Conservation (phyloP, 2,797 vertebrate species). For the Pseudochirops cupreus region DNA sequence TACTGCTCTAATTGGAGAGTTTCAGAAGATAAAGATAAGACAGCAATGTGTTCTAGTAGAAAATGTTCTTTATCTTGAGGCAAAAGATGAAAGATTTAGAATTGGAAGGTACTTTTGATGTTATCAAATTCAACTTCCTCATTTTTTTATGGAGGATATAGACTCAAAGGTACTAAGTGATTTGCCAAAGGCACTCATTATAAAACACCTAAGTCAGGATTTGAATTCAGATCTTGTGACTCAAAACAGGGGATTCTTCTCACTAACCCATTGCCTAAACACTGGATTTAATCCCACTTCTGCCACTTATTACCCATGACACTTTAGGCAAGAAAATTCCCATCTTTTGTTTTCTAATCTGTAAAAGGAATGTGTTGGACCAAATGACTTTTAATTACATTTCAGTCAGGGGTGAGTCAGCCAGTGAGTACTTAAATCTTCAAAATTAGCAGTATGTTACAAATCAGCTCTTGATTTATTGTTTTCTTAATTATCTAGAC, state of each 20-base stretch:
- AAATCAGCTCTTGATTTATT: background rate
- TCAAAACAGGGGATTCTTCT: background rate
- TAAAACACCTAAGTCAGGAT: background rate
- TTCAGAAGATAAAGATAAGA: background rate
- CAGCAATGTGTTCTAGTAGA: background rate
- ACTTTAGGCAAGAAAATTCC: background rate
- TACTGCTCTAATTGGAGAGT: background rate
- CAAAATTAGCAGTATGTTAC: background rate
- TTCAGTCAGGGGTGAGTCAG: background rate
- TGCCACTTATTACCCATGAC: background rate
- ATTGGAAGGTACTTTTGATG: background rate
- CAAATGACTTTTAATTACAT: background rate
- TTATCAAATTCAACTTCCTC: background rate
- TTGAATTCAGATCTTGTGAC: background rate
- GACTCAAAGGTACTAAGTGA: background rate
- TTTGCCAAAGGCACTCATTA: background rate
- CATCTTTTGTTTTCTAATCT: background rate
- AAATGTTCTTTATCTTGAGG: background rate
- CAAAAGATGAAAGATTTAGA: background rate
- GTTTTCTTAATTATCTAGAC: background rate
- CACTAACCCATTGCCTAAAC: background rate
- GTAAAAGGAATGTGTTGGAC: background rate
- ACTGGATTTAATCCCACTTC: background rate
- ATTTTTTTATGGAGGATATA: background rate
- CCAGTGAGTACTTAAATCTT: background rate